Evolutionary conservation across 2,888 invertebrate genomes (phyloP).

Genomic region (Syrista parreyssii): DNA sequence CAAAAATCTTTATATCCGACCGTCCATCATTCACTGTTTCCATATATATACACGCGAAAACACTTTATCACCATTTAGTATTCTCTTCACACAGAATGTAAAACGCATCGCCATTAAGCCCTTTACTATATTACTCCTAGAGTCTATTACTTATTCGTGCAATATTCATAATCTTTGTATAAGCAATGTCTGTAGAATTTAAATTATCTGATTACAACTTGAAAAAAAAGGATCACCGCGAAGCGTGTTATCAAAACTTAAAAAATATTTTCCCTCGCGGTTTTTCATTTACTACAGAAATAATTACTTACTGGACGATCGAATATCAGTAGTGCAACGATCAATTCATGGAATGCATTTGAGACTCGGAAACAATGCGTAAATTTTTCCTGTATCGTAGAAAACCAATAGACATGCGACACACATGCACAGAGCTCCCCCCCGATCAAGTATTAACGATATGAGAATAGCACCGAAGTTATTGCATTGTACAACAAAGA

Average conservation of each 20-base stretch:
- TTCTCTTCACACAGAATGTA: background rate
- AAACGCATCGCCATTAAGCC: background rate
- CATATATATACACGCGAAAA: background rate
- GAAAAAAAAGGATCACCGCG: background rate
- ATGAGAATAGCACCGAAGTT: background rate
- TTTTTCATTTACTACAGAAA: background rate
- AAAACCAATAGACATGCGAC: conserved; percentile 59
- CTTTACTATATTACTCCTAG: background rate
- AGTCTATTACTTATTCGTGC: background rate
- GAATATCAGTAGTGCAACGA: background rate
- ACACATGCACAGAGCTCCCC: conserved; percentile 59
- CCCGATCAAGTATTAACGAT: conserved; percentile 1
- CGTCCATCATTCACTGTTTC: conserved; percentile 35
- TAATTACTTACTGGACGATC: background rate
- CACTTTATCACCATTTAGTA: background rate
- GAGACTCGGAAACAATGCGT: background rate
- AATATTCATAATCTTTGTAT: background rate
- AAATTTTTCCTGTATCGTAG: background rate
- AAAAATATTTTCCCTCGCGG: background rate
- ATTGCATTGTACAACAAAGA: background rate
- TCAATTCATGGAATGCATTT: background rate
- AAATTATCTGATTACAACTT: background rate
- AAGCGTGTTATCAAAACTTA: background rate
- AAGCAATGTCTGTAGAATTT: background rate
- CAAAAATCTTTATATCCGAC: conserved; percentile 42